Evolutionary conservation across 2,888 invertebrate genomes (phyloP).

Genomic region (Caenorhabditis sp.): DNA sequence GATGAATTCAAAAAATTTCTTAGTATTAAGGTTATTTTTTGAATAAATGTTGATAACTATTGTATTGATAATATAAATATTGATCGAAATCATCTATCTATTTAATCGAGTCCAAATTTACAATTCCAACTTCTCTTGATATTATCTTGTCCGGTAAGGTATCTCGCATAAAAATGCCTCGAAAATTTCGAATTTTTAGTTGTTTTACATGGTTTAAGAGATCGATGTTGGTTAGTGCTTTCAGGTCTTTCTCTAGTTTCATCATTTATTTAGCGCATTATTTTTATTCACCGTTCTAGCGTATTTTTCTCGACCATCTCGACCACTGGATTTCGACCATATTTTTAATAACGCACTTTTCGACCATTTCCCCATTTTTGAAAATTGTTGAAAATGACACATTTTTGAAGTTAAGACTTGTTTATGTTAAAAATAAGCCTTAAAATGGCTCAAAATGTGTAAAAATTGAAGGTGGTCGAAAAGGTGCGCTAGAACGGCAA

Average conservation of each 20-base stretch:
- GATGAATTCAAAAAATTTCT: too few species aligned
- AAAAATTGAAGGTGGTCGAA: too few species aligned
- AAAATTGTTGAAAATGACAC: too few species aligned
- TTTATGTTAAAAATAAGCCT: too few species aligned
- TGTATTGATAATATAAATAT: constrained; percentile 44
- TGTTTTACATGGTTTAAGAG: background rate
- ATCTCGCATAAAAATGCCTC: constrained; percentile 11
- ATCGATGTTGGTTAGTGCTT: constrained; percentile 2
- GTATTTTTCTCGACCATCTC: too few species aligned
- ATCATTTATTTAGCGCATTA: constrained; percentile 3
- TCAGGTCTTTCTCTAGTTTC: constrained; percentile 9
- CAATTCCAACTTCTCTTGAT: constrained; percentile 42
- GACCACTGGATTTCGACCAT: too few species aligned
- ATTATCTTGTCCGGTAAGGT: constrained; percentile 11
- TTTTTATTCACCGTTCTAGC: background rate
- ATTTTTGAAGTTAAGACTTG: too few species aligned
- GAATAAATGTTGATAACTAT: constrained; percentile 44
- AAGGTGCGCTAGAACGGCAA: too few species aligned
- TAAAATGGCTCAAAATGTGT: too few species aligned
- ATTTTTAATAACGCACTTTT: too few species aligned
- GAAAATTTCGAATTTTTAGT: constrained; percentile 1
- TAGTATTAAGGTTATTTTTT: constrained; percentile 31
- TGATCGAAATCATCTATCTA: constrained; percentile 41
- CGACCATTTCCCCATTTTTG: too few species aligned
- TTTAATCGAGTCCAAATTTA: constrained; percentile 40